A percentile compares a stretch with the other conserved stretches of the same genome.
Evolutionary conservation across 2,888 invertebrate genomes (phyloP).

Genomic region (Dione juno): DNA sequence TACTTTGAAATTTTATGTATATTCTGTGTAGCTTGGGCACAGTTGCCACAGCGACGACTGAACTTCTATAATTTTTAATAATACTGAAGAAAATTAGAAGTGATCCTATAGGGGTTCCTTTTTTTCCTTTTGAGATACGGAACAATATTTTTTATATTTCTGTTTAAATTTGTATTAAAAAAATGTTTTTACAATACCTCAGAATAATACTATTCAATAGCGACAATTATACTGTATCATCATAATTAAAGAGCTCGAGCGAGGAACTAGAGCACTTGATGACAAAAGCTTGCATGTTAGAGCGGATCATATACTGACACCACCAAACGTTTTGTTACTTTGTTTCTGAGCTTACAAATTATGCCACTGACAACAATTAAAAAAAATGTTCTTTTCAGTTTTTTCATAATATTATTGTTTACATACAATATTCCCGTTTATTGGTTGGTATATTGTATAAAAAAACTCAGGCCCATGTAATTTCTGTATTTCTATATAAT

Average conservation of each 20-base stretch:
- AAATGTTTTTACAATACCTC: neutral
- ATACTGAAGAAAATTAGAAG: too few species aligned
- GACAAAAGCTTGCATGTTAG: constrained; percentile 29
- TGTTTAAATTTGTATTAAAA: neutral
- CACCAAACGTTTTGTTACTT: neutral
- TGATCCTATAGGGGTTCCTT: too few species aligned
- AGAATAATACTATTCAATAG: constrained; percentile 19
- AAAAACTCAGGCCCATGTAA: too few species aligned
- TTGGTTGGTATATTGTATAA: too few species aligned
- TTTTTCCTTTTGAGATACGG: too few species aligned
- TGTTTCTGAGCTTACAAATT: constrained; percentile 2
- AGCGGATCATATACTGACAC: constrained; percentile 6
- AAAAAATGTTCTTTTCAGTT: neutral
- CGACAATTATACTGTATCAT: constrained; percentile 16
- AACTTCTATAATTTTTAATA: neutral
- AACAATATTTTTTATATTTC: too few species aligned
- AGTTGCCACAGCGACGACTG: neutral
- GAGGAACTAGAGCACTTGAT: constrained; percentile 25
- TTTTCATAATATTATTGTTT: too few species aligned
- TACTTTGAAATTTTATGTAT: neutral
- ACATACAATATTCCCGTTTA: too few species aligned
- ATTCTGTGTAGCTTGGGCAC: neutral
- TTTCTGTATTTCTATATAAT: too few species aligned
- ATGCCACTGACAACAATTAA: neutral
- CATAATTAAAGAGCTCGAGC: constrained; percentile 22